These are phyloP conservation scores for Tylochromis polylepis DNA, from an alignment of 2,113 vertebrate species.

Conservation along the genomic window DNA sequence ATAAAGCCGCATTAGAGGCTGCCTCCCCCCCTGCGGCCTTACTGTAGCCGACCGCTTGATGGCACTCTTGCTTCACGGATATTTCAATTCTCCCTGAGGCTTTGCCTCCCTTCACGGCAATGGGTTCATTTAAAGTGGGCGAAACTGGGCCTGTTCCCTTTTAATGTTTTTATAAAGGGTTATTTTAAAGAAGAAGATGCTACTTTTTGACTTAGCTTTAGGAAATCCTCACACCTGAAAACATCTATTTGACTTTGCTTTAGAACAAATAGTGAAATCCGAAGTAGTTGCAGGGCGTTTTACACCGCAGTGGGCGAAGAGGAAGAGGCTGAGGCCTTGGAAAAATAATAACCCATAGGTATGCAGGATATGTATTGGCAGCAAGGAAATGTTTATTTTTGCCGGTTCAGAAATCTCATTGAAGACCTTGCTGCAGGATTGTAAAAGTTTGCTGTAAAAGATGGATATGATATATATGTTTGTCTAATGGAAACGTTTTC, in stretches of 20 bases:
- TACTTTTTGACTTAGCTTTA: not conserved
- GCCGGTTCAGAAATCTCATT: not conserved
- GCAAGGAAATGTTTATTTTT: constrained; percentile 29
- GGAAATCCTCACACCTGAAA: not conserved
- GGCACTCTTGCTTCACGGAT: constrained; percentile 81
- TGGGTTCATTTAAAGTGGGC: not conserved
- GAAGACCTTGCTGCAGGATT: not conserved
- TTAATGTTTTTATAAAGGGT: not conserved
- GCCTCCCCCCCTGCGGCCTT: not conserved
- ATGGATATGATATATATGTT: not conserved
- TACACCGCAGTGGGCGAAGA: not conserved
- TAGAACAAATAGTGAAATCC: not conserved
- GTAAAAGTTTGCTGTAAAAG: not conserved
- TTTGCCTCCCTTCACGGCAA: not conserved
- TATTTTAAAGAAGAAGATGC: not conserved
- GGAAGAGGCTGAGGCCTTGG: constrained; percentile 31
- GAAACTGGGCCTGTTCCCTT: not conserved
- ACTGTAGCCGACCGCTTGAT: constrained; percentile 71
- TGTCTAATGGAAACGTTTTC: not conserved
- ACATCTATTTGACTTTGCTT: not conserved
- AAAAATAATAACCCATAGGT: constrained; percentile 3
- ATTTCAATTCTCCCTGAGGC: not conserved
- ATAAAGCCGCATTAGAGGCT: constrained; percentile 22
- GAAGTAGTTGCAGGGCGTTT: not conserved
- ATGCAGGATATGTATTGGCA: constrained; percentile 18